Evolutionary conservation across 2,113 vertebrate genomes (phyloP).

Genomic region (Amia ocellicauda): DNA sequence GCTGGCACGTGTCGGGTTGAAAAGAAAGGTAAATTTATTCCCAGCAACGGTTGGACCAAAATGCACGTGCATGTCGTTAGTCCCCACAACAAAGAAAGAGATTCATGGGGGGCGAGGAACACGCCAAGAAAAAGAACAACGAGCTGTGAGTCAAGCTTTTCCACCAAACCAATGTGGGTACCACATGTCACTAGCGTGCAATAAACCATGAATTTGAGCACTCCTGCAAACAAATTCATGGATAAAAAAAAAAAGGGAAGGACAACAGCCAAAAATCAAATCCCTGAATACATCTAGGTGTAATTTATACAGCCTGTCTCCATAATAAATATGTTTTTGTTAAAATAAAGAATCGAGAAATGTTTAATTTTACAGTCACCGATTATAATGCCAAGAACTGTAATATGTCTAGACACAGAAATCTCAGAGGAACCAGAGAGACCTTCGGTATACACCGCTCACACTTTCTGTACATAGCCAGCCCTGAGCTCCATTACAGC

Average conservation of each 20-base stretch:
- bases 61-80: not conserved
- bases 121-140: not conserved
- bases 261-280: too few relatives aligned
- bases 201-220: not conserved
- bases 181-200: not conserved
- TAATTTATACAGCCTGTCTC: not conserved
- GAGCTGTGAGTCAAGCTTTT: not conserved
- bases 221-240: not conserved
- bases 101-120: too few relatives aligned
- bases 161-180: not conserved
- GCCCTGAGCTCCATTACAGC: too few relatives aligned
- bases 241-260: too few relatives aligned
- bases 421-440: not conserved
- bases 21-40: conserved; percentile 27
- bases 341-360: not conserved
- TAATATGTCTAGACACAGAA: not conserved
- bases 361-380: not conserved
- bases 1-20: conserved; percentile 51
- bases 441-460: too few relatives aligned
- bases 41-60: conserved; percentile 13
- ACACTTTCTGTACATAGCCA: too few relatives aligned
- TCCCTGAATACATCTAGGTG: too few relatives aligned
- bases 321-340: not conserved
- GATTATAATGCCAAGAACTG: not conserved
- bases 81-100: too few relatives aligned